Conservation (phyloP, 2,113 vertebrate species). For the Petrocephalus zakoni region DNA sequence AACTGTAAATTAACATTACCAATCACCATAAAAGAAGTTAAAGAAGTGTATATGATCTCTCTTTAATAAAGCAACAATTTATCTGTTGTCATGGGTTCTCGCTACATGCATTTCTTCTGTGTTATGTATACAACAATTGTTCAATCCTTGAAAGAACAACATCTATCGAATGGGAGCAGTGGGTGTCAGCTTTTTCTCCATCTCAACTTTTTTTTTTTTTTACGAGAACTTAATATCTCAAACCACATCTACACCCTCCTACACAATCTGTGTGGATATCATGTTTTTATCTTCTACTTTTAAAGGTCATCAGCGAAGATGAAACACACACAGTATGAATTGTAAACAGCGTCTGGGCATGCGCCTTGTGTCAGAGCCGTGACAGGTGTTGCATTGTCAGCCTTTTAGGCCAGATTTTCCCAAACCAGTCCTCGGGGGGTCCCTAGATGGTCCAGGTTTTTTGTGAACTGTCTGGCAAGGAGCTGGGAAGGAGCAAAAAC, state of each 20-base stretch:
- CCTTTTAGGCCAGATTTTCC: not conserved
- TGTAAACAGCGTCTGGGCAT: slow-evolving; percentile 34
- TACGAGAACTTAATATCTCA: slow-evolving; percentile 62
- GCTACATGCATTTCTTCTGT: not conserved
- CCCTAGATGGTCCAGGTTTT: not conserved
- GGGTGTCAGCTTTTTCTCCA: slow-evolving; percentile 41
- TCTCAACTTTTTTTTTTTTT: slow-evolving; percentile 51
- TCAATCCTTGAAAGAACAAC: slow-evolving; percentile 54
- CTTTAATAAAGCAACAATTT: not conserved
- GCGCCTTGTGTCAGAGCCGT: slow-evolving; percentile 23
- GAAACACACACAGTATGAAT: slow-evolving; percentile 53
- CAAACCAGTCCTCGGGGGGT: not conserved
- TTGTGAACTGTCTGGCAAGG: not conserved
- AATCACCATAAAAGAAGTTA: not conserved
- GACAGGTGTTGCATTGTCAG: slow-evolving; percentile 15
- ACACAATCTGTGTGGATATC: slow-evolving; percentile 55
- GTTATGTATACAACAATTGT: slow-evolving; percentile 30
- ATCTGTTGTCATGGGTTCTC: not conserved
- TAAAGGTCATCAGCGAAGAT: slow-evolving; percentile 66
- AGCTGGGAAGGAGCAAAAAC: not conserved
- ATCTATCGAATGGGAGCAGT: slow-evolving; percentile 48
- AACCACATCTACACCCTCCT: slow-evolving; percentile 68
- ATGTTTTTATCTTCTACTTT: slow-evolving; percentile 60
- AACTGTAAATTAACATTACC: not conserved
- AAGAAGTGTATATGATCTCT: not conserved